Evolutionary conservation across 1,140 invertebrate species (phyloP).

Genomic region (Apis dorsata): DNA sequence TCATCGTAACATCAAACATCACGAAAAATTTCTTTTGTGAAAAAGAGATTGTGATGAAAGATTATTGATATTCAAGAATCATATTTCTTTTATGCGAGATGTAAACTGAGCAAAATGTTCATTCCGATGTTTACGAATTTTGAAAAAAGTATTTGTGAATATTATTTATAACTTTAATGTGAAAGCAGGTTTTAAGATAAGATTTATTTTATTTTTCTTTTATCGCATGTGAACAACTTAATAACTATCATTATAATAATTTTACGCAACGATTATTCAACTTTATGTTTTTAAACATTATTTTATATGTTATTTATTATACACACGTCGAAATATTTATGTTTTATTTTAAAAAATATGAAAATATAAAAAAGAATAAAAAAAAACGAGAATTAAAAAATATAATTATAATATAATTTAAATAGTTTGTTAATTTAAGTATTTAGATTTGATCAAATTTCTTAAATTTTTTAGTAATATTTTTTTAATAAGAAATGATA

Average conservation of each 20-base stretch:
- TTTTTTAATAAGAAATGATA: too few relatives aligned
- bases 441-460: too few relatives aligned
- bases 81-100: constrained; percentile 47
- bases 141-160: neutral
- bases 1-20: constrained; percentile 4
- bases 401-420: neutral
- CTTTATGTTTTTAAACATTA: neutral
- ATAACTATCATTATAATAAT: neutral
- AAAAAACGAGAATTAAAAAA: neutral
- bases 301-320: neutral
- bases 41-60: too few relatives aligned
- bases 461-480: too few relatives aligned
- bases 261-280: constrained; percentile 25
- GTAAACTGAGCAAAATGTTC: constrained; percentile 32
- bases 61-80: constrained; percentile 55
- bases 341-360: neutral
- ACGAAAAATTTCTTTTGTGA: constrained; percentile 57
- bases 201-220: neutral
- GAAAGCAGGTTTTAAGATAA: constrained; percentile 2
- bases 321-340: neutral
- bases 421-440: too few relatives aligned
- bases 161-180: neutral
- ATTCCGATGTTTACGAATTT: constrained; percentile 40
- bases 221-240: neutral
- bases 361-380: neutral